phyloP scores from a whole-genome alignment of 2,888 invertebrate genomes.

The Dasypolia templi region DNA sequence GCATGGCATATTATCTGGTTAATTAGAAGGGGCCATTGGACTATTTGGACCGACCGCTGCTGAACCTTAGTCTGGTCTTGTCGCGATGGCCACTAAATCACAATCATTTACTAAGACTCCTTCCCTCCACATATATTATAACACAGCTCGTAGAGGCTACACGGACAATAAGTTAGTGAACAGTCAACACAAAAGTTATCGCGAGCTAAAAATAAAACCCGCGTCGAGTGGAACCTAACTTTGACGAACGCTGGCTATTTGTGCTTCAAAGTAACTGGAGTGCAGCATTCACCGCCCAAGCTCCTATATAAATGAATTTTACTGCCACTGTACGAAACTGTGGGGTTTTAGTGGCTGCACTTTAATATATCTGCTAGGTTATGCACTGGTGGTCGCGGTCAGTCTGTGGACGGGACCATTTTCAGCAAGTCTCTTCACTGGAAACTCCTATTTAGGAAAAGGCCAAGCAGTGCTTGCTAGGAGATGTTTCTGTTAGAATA shows the following conservation, averaged over 20 bases:
- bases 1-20: not conserved
- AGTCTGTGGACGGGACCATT: not conserved
- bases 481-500: not conserved
- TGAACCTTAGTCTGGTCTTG: not conserved
- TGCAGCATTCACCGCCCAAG: slow-evolving; percentile 5
- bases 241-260: not conserved
- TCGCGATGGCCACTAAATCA: not conserved
- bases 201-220: not conserved
- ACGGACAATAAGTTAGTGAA: not conserved
- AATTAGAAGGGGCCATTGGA: not conserved
- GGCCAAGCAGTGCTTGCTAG: not conserved
- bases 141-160: no score
- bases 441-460: not conserved
- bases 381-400: not conserved
- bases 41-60: not conserved
- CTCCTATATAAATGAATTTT: not conserved
- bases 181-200: slow-evolving; percentile 15
- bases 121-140: no score
- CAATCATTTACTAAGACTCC: not conserved
- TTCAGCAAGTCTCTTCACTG: not conserved
- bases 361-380: not conserved
- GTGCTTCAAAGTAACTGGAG: not conserved
- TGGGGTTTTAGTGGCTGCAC: not conserved
- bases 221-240: not conserved
- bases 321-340: not conserved